These are phyloP conservation scores for Echinometra lucunter DNA, from an alignment of 53 echinoderm and acorn worm genomes.

Conservation along the genomic window DNA sequence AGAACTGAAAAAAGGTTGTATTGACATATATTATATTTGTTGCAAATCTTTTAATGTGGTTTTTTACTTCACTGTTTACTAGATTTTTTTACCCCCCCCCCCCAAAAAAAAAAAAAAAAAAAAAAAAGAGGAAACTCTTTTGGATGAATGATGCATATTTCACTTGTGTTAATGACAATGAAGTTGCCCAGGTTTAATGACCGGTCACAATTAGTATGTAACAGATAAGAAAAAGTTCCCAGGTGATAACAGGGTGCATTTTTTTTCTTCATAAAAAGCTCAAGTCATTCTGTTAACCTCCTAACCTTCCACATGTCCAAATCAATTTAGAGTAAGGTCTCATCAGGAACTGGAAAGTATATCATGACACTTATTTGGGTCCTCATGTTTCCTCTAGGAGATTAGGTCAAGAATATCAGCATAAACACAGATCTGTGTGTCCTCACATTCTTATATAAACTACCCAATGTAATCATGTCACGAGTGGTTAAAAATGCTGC, in stretches of 20 bases:
- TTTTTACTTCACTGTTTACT: neutral
- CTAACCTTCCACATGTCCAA: neutral
- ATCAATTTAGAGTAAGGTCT: neutral
- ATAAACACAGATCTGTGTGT: neutral
- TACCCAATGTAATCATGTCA: neutral
- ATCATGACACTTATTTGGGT: conserved; percentile 40
- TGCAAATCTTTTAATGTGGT: too few species aligned
- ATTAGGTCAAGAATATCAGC: conserved; percentile 28
- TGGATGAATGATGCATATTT: neutral
- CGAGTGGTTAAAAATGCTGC: neutral
- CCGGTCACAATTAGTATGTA: neutral
- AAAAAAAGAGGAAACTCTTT: too few species aligned
- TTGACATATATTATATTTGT: too few species aligned
- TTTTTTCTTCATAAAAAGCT: neutral
- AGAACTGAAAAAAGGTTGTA: too few species aligned
- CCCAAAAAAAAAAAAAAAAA: too few species aligned
- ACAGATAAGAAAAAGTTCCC: neutral
- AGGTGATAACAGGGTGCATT: neutral
- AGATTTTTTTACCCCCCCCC: too few species aligned
- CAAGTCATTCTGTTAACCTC: neutral
- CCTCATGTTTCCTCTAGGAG: conserved; percentile 9
- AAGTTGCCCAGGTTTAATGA: neutral
- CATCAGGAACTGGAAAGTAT: conserved; percentile 7
- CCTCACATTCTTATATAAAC: neutral
- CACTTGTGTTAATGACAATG: neutral